Evolutionary conservation across 2,888 invertebrate species (phyloP), one percentile per base, ranked within the genome.

Genomic region (Drosophila lacicola): DNA sequence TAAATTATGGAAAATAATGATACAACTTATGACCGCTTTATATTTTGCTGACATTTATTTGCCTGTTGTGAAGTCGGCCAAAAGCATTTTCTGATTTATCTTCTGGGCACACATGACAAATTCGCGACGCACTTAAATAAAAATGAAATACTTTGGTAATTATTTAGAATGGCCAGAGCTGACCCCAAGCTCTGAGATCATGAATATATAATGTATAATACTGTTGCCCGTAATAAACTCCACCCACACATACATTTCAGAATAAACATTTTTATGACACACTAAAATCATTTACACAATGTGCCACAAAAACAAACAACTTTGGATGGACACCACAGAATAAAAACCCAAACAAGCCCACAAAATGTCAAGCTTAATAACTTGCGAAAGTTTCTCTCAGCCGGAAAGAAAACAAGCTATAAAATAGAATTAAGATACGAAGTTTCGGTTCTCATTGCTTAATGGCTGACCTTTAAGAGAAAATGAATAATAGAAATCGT

Each of bases 21-120:
- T 76, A 76, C 76, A 89, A 85, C 82, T 89, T 80, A 89, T 80
- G 78, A 78, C 70, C 82, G 73, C 78, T 80, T 75, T 80, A 71
- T 79, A 74, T 74, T 68, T 73, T 70, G 73, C 72, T 88, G 81
- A 83, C 82, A 81, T 82, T 83, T 72, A 77, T 85, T 84, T 81
- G 71, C 47, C 51, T 54, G 63, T 53, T 67, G 58, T 58, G 49
- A 64, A 47, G 65, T 60, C 55, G 53, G 42, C 56, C 58, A 41
- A 74, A 58, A 60, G 60, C 77, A 74, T 74, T 76, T 61, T 47
- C 61, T 85, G 85, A 82, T 88, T 85, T 88, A 88, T 85, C 80
- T 70, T 45, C 37, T 36, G 46, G 29, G 64, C 70, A 53, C 63
- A 53, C 46, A 71, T 62, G 68, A 74, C 60, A 78, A 78, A 71